Evolutionary conservation across 1,140 invertebrate species (phyloP).

Genomic region (Panagrolaimus sp.): DNA sequence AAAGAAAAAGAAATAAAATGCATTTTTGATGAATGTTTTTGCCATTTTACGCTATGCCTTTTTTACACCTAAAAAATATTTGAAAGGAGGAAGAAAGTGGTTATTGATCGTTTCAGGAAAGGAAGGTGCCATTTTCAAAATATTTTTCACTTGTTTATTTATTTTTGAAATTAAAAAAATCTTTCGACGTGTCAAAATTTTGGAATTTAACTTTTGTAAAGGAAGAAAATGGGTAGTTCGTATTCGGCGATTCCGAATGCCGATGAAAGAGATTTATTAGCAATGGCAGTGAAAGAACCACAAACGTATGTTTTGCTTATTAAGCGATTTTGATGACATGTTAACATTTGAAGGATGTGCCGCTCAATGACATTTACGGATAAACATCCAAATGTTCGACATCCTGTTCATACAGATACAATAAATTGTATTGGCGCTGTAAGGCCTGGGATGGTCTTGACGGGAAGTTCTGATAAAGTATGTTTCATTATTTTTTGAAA

Average conservation of each 20-base stretch:
- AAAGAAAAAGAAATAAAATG: too few species aligned
- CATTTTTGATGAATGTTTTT: too few species aligned
- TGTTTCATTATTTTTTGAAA: not conserved
- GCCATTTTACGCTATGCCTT: too few species aligned
- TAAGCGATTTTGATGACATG: not conserved
- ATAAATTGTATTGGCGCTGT: conserved; percentile 1
- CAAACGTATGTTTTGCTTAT: not conserved
- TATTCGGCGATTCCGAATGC: not conserved
- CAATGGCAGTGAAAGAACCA: not conserved
- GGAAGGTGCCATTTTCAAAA: too few species aligned
- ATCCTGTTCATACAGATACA: conserved; percentile 5
- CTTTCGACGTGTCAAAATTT: too few species aligned
- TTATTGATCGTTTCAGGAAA: too few species aligned
- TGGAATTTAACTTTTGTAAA: too few species aligned
- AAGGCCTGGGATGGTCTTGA: conserved; percentile 3
- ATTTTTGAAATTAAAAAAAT: too few species aligned
- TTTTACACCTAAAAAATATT: too few species aligned
- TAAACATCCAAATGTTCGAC: conserved; percentile 2
- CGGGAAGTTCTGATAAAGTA: conserved; percentile 12
- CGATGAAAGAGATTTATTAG: not conserved
- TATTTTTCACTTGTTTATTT: too few species aligned
- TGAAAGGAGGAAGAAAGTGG: too few species aligned
- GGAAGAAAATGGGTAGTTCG: not conserved
- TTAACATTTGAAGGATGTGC: not conserved
- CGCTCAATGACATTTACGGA: not conserved